These are phyloP conservation scores for Cygnus olor DNA, from an alignment of 2,797 vertebrate species.

Conservation along the genomic window DNA sequence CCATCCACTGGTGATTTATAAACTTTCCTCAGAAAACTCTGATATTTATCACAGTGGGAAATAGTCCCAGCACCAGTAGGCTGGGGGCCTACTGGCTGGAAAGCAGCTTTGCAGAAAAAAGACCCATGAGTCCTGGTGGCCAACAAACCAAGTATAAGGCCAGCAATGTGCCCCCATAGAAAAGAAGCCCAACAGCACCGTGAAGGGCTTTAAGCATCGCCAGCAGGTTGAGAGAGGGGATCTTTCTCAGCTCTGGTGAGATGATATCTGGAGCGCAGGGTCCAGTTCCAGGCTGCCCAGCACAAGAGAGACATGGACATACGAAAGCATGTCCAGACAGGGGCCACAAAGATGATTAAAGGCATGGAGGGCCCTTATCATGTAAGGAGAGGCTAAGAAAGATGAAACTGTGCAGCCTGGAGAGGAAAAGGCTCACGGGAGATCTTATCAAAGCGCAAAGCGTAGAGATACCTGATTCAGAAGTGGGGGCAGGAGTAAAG, in stretches of 20 bases:
- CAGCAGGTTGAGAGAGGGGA: not conserved
- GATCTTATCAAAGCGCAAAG: not conserved
- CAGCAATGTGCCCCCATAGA: rapidly evolving
- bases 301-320: not conserved
- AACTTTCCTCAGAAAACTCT: not conserved
- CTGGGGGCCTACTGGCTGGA: not conserved
- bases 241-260: not conserved
- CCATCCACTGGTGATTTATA: not conserved
- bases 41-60: not conserved
- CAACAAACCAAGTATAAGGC: not conserved
- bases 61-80: not conserved
- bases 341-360: not conserved
- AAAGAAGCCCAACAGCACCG: not conserved
- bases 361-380: not conserved
- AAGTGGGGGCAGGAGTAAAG: not conserved
- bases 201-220: not conserved
- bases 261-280: not conserved
- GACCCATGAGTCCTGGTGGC: rapidly evolving
- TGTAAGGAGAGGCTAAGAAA: not conserved
- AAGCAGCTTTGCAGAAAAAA: not conserved
- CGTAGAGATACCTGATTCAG: not conserved
- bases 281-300: not conserved
- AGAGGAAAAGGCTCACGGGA: not conserved
- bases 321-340: not conserved
- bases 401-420: not conserved